These are phyloP conservation scores for Paedocypris micromegethes DNA, from an alignment of 2,797 vertebrate genomes.

Conservation along the genomic window DNA sequence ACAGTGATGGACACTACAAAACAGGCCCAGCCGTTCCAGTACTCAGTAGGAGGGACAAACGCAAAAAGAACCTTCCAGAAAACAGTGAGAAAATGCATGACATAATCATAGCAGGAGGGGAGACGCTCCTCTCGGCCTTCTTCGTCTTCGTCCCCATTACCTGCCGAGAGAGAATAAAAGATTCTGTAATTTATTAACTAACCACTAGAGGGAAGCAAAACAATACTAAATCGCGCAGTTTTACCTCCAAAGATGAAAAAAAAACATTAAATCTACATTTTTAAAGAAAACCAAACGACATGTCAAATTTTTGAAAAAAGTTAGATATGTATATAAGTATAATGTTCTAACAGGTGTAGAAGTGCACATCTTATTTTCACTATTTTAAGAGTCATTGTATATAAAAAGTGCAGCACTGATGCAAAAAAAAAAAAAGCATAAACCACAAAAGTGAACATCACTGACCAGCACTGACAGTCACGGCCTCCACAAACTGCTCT, in stretches of 20 bases:
- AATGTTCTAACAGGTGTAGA: no score
- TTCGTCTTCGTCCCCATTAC: slow-evolving; percentile 77
- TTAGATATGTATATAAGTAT: no score
- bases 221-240: background rate
- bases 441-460: background rate
- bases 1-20: slow-evolving; percentile 81
- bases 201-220: slow-evolving; percentile 17
- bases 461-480: slow-evolving; percentile 87
- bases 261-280: no score
- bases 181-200: background rate
- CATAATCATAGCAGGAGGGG: slow-evolving; percentile 86
- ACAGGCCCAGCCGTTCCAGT: slow-evolving; percentile 92
- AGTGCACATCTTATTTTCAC: no score
- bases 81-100: slow-evolving; percentile 85
- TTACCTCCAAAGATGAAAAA: no score
- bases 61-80: slow-evolving; percentile 95
- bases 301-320: no score
- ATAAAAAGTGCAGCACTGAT: no score
- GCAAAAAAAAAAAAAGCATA: no score
- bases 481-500: slow-evolving; percentile 86
- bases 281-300: no score
- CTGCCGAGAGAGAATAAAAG: slow-evolving; percentile 44
- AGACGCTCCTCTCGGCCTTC: slow-evolving; percentile 64
- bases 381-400: no score
- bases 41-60: slow-evolving; percentile 82